Evolutionary conservation across 2,888 invertebrate genomes (phyloP).

Genomic region (Ophion ellenae): DNA sequence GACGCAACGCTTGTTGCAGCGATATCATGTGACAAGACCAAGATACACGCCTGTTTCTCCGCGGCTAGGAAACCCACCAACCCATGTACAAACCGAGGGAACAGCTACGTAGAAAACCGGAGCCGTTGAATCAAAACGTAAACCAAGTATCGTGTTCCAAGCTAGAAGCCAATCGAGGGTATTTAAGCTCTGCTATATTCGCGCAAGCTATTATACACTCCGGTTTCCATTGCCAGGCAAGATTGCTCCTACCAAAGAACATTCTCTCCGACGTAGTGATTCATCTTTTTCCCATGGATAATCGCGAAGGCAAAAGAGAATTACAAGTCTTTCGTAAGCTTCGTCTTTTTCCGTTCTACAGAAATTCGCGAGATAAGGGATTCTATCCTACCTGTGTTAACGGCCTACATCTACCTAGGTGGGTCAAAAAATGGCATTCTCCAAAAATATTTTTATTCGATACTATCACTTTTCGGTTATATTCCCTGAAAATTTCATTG

Average conservation of each 20-base stretch:
- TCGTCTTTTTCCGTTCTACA: background rate
- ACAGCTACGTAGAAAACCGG: background rate
- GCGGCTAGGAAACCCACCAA: background rate
- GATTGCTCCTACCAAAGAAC: constrained; percentile 22
- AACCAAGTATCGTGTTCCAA: constrained; percentile 49
- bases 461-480: too few relatives aligned
- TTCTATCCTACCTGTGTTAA: background rate
- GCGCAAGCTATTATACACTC: background rate
- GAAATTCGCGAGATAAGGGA: background rate
- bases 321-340: background rate
- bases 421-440: too few relatives aligned
- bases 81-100: background rate
- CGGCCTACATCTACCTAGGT: too few relatives aligned
- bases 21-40: constrained; percentile 51
- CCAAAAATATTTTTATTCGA: too few relatives aligned
- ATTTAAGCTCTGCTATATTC: constrained; percentile 24
- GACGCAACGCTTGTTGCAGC: constrained; percentile 40
- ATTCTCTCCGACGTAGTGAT: background rate
- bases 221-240: constrained; percentile 6
- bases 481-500: too few relatives aligned
- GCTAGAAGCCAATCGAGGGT: constrained; percentile 56
- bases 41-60: background rate
- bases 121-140: constrained; percentile 4
- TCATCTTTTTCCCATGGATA: background rate
- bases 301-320: background rate